Evolutionary conservation across 2,888 invertebrate species (phyloP).

Genomic region (Cordilura impudica): DNA sequence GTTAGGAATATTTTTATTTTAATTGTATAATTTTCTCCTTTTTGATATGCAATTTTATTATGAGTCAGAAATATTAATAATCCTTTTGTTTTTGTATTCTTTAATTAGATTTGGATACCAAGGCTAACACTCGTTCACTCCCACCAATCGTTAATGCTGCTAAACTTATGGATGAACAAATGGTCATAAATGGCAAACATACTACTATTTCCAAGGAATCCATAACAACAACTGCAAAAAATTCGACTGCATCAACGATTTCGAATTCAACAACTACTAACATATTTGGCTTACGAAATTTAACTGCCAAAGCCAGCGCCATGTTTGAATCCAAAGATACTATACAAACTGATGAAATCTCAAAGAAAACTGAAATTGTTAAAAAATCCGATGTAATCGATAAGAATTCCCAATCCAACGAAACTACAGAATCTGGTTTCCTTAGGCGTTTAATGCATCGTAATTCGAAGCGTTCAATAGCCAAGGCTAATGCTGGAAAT

Average conservation of each 20-base stretch:
- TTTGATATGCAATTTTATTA: background rate
- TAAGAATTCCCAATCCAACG: constrained; percentile 53
- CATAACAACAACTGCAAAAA: constrained; percentile 26
- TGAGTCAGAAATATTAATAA: background rate
- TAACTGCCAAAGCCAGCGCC: constrained; percentile 67
- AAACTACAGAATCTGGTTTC: constrained; percentile 80
- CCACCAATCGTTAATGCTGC: constrained; percentile 73
- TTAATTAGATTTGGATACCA: constrained; percentile 66
- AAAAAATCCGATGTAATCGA: constrained; percentile 42
- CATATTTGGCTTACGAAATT: constrained; percentile 67
- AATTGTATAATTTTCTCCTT: background rate
- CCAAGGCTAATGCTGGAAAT: constrained; percentile 57
- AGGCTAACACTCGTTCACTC: constrained; percentile 75
- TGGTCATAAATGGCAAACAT: background rate
- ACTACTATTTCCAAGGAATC: constrained; percentile 45
- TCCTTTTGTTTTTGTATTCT: background rate
- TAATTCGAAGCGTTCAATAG: constrained; percentile 85
- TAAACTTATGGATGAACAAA: constrained; percentile 69
- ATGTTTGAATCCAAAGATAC: constrained; percentile 67
- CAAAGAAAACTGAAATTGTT: background rate
- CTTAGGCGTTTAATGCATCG: constrained; percentile 83
- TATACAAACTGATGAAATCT: constrained; percentile 51
- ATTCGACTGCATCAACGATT: constrained; percentile 22
- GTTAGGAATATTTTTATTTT: constrained; percentile 15
- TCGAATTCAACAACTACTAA: constrained; percentile 37